Base-by-base conservation (phyloP, 2,888 invertebrate genomes). In the Stictocephala bisonia region DNA sequence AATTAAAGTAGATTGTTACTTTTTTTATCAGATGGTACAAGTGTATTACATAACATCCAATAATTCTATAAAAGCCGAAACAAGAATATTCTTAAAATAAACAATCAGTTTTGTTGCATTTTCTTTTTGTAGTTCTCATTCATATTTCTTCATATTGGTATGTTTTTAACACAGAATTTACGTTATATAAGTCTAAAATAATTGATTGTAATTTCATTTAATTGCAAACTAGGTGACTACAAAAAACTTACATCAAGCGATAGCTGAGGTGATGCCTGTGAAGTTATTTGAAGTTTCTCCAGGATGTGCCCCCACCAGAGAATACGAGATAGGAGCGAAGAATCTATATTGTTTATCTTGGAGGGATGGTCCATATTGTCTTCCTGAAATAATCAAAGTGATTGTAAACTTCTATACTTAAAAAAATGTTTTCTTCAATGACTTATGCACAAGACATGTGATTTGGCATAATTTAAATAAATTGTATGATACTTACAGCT, bases 221-320 rank as follows among this genome's bases (percentile, higher is more conserved):
- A n/a, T n/a, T n/a, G n/a, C n/a, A n/a, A n/a, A n/a, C n/a, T n/a
- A n/a, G n/a, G n/a, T n/a, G n/a, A n/a, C n/a, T n/a, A n/a, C n/a
- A n/a, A n/a, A n/a, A 7, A 1, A 67, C 67, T 68, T 18, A 68
- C 68, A 13, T 68, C 50, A 6, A 68, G 51, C 9, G 15, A 22
- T 11, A 68, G 51, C 18, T 68, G 70, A 26, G 70, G 22, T 2
- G 70, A 44, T 15, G 70, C 20, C 11, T 71, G 70, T 1, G 44
- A 27, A 0, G 44, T n/a, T n/a, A 58, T 41, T 29, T 56, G 44
- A 15, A 71, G 44, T 27, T 26, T 58, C 58, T 71, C 70, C 58
- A 71, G n/a, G 3, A 48, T 44, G 9, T 44, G 41, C 7, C 48
- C 48, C 70, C 70, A 71, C 70, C 70, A 71, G 22, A 58, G 29